Base-by-base conservation (phyloP, 2,113 vertebrate genomes). In the Channa argus region DNA sequence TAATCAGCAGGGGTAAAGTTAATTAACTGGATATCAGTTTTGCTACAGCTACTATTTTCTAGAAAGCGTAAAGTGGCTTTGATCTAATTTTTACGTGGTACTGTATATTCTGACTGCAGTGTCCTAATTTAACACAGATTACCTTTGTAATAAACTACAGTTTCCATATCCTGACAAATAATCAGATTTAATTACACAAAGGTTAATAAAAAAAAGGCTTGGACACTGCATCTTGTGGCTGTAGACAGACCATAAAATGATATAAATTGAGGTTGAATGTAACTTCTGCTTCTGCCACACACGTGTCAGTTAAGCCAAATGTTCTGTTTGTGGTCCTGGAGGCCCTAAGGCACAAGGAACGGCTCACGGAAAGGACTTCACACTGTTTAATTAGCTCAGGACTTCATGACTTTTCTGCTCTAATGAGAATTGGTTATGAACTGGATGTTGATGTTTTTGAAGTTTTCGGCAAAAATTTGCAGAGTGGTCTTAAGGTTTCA, bases 41-140 rank as follows among this genome's bases (percentile, higher is more conserved):
- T 71, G 47, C 54, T 73, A 47, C 52, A 46, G 15, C 38, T 34
- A 4, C 55, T 58, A 45, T 46, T 82, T 69, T 74, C 71, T 63
- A 34, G 41, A n/a, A 14, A 59, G 39, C 34, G 33, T n/a, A 67
- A 51, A 13, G 49, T 46, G 24, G 62, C 44, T n/a, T 24, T 24
- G 24, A 24, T 24, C 24, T 24, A 24, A 24, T 24, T 24, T 24
- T 1, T 1, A 24, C 24, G 24, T 24, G 24, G 24, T 24, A 24
- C 24, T 24, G 24, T 24, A 24, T 24, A 24, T 24, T 24, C 24
- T 1, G 24, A 24, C 24, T 24, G 24, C 24, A 24, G 24, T 1
- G 24, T 24, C 24, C 24, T 24, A 24, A 24, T 24, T 24, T 24
- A 24, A 24, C 24, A 24, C 24, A 24, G 24, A 24, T 24, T 24